A percentile compares a stretch with the other conserved stretches of the same genome.
These are phyloP conservation scores for Xanthostigma xanthostigma DNA, from an alignment of 2,888 invertebrate species.

Conservation along the genomic window DNA sequence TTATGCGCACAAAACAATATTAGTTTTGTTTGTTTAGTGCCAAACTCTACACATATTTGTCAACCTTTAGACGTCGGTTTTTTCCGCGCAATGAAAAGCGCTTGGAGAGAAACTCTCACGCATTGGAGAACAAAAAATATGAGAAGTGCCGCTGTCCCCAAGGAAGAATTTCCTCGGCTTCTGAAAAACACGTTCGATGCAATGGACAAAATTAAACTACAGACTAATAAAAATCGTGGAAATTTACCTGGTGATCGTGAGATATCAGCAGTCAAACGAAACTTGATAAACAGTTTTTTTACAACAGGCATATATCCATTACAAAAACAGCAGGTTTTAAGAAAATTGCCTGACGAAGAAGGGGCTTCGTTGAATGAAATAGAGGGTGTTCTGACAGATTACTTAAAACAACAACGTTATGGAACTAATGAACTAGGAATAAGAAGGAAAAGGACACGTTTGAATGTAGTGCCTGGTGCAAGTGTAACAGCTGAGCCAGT, in stretches of 20 bases:
- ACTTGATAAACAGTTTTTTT: slow-evolving; percentile 3
- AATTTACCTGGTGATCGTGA: too few relatives aligned
- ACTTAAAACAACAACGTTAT: slow-evolving; percentile 4
- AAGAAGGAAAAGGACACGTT: slow-evolving; percentile 1
- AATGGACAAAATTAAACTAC: neutral
- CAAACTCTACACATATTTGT: slow-evolving; percentile 3
- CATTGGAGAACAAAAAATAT: too few relatives aligned
- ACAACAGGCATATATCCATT: slow-evolving; percentile 4
- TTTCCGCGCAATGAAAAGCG: slow-evolving; percentile 1
- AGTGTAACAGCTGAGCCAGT: slow-evolving; percentile 4
- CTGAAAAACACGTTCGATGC: slow-evolving; percentile 1
- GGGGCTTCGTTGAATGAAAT: neutral
- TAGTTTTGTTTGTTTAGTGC: slow-evolving; percentile 2
- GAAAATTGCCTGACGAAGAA: neutral
- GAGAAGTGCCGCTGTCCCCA: slow-evolving; percentile 1
- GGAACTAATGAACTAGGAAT: too few relatives aligned
- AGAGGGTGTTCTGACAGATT: neutral
- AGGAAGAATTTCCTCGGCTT: slow-evolving; percentile 1
- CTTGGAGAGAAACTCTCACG: too few relatives aligned
- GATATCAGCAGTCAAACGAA: slow-evolving; percentile 4
- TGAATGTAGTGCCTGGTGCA: slow-evolving; percentile 3
- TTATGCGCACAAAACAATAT: slow-evolving; percentile 6
- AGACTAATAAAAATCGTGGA: too few relatives aligned
- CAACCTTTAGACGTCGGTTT: slow-evolving; percentile 6
- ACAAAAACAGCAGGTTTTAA: slow-evolving; percentile 1